phyloP scores from a whole-genome alignment of 1,140 invertebrate species.

The Trichonephila inaurata region DNA sequence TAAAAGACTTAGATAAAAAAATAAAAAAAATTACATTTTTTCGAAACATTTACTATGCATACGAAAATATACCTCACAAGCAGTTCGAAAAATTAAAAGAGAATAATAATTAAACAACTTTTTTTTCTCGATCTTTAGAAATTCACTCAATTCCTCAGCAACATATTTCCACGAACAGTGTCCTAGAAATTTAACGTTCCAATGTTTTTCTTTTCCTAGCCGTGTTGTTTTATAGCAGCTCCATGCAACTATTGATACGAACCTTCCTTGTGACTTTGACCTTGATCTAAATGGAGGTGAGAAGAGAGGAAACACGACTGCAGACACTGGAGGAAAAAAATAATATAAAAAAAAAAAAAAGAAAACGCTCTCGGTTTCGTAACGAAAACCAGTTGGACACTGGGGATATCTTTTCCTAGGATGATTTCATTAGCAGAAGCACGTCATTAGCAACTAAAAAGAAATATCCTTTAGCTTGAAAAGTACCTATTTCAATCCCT shows the following conservation, averaged over 20 bases:
- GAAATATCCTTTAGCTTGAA: background rate
- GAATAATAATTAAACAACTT: no score
- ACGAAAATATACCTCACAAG: no score
- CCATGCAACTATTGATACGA: conserved; percentile 21
- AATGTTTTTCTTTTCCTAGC: background rate
- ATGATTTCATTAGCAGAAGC: conserved; percentile 24
- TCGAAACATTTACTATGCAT: no score
- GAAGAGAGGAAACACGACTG: conserved; percentile 35
- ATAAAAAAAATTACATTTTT: no score
- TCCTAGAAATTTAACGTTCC: background rate
- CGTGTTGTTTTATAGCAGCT: conserved; percentile 4
- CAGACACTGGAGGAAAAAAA: conserved; percentile 2
- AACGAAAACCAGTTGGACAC: conserved; percentile 26
- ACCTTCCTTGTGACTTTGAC: conserved; percentile 49
- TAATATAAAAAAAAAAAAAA: background rate
- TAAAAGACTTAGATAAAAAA: no score
- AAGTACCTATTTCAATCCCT: background rate
- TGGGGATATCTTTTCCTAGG: background rate
- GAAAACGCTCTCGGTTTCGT: background rate
- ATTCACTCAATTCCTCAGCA: background rate
- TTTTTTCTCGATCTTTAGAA: no score
- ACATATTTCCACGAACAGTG: background rate
- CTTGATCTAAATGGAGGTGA: conserved; percentile 60
- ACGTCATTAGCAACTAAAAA: conserved; percentile 23
- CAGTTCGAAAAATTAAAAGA: no score